Base-by-base conservation (phyloP, 2,113 vertebrate species). In the Mesoclemmys tuberculata region DNA sequence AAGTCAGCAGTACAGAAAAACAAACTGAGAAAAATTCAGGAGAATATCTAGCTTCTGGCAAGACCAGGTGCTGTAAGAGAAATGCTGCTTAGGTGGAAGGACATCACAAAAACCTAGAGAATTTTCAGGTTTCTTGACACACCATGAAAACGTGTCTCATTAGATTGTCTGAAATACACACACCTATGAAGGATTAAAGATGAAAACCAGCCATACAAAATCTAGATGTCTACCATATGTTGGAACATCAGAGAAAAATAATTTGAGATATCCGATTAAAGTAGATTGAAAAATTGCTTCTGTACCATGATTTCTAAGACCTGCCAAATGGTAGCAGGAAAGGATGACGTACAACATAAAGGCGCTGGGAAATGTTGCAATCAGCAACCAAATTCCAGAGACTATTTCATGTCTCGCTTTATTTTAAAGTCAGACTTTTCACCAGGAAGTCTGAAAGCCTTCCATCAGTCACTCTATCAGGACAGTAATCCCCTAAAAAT, bases 401-500 rank as follows among this genome's bases (percentile, higher is more conserved):
- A 92, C 94, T 96, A 93, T 94, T 95, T 95, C 95, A 82, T 51
- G 85, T 97, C 93, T 93, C 55, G 88, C 82, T 97, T 96, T 97
- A 97, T 96, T 97, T 95, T 77, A 90, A 84, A 94, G 46, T 92
- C 35, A n/a, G 84, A 8, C 82, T 96, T 97, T 95, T 86, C 92
- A 95, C 87, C 95, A 96, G 85, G 85, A 94, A 97, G 89, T 89
- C 95, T 95, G 95, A 85, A 96, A 94, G 95, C 87, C 92, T 97
- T 97, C 96, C 90, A 96, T 94, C 88, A 2, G 94, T 95, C 49
- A 1, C 88, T 91, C 85, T 38, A 91, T 95, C 10, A 31, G 85
- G 96, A 94, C 90, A 97, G 95, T 94, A 96, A 96, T 96, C 97
- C 95, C 93, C 87, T 19, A 90, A 85, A 93, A 95, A 94, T 64